Base-by-base conservation (phyloP, 2,797 vertebrate species). In the Euthynnus affinis region DNA sequence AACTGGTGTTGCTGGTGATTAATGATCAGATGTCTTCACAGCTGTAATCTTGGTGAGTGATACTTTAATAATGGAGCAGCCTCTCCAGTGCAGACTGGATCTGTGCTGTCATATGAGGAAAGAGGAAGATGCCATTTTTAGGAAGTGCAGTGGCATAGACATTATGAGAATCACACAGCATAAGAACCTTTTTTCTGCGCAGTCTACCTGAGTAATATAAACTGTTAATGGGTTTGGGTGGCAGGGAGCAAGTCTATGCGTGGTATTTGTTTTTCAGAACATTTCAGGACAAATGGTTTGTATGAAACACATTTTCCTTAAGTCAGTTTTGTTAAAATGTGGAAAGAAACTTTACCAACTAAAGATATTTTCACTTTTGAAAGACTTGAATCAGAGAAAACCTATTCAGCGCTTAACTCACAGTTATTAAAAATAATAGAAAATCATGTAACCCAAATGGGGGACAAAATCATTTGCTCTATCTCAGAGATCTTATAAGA, bases 11-110 rank as follows among this genome's bases (percentile, higher is more conserved):
- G 81, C 86, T 69, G 82, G 83, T 94, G 92, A 93, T 94, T 91
- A 93, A 93, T 88, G 88, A 87, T 88, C 86, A 83, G 80, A 88
- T 82, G 88, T 89, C 92, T 89, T 91, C 84, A 81, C 89, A 78
- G 91, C 83, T 90, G 90, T 92, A 93, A 93, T 93, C 89, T 79
- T 76, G 90, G 89, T 91, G 93, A 91, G 85, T 91, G 89, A 94
- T 93, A 92, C 91, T 93, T 94, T 93, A 94, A 95, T 94, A 93
- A 94, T 90, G 81, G 84, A 85, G 87, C 81, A 9, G 65, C 71
- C 84, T 81, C 86, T 84, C 72, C 63, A 57, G 74, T 56, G 51
- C 49, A 89, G 88, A 80, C 84, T 74, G 77, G 73, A 91, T 90
- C 85, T 82, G 56, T 77, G 70, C 69, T 80, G 77, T 92, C 90